Evolutionary conservation across 1,140 invertebrate genomes (phyloP), one percentile per base, ranked within the genome.

Genomic region (Bombus consobrinus): DNA sequence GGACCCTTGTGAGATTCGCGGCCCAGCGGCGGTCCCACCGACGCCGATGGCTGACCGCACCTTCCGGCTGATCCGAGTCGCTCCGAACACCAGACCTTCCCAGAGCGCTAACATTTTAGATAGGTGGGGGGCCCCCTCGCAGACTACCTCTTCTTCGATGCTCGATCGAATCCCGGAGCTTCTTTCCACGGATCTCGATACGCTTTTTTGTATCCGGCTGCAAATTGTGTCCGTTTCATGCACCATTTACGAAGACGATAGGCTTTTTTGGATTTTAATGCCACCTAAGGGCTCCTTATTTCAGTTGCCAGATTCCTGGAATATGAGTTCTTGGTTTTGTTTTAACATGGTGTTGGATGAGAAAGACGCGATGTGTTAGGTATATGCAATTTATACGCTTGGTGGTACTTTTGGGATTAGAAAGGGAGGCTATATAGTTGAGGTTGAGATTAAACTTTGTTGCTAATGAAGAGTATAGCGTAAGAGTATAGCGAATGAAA

Each of bases 1-100:
- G 94, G 94, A 91, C 94, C 94, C 94, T 93, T 95, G 95, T 95
- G 95, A 95, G 95, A 95, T 95, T 95, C 90, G 94, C 93, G 91
- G 87, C 88, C 91, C 92, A 83, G 64, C 87, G 84, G 80, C 93
- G 93, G 93, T 95, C 95, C 94, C 95, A 95, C 94, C 94, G 88
- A 92, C 92, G 92, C 94, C 91, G 91, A 93, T 90, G 90, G 89
- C 92, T 94, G 92, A 95, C 95, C 95, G 93, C 95, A 95, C 92
- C 94, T 95, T 95, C 94, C 94, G 85, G 88, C 85, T 73, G 89
- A 90, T 89, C 83, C 86, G 75, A 77, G 83, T 83, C 82, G 39
- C 85, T 85, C 43, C 76, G 32, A 62, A 72, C 81, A 39, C 74
- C 62, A 76, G 62, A 84, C 83, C 86, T 81, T 85, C 83, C 77